These are phyloP conservation scores for Pyrochroa serraticornis DNA, from an alignment of 2,888 invertebrate species.

Conservation along the genomic window DNA sequence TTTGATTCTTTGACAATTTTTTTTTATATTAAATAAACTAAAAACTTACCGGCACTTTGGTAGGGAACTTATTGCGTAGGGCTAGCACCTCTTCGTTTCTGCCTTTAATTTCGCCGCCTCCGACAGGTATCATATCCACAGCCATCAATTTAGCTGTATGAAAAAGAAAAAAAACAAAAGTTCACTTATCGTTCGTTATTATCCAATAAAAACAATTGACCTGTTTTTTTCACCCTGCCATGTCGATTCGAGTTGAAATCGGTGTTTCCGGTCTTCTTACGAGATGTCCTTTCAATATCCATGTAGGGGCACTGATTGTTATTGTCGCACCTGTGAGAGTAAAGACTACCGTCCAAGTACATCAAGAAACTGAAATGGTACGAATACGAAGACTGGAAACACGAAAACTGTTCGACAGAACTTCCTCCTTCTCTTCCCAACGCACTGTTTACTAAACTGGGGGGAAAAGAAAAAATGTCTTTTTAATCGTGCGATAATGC, in stretches of 20 bases:
- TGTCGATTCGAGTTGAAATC: constrained; percentile 43
- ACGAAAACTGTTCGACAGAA: neutral
- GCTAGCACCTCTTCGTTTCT: constrained; percentile 79
- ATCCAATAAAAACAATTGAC: constrained; percentile 35
- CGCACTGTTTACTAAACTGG: too few relatives aligned
- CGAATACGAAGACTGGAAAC: too few relatives aligned
- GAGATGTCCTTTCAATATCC: constrained; percentile 3
- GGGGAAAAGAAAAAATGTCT: too few relatives aligned
- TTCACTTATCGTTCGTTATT: neutral
- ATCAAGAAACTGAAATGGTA: neutral
- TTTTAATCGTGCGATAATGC: too few relatives aligned
- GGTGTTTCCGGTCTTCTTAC: constrained; percentile 41
- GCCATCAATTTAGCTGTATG: constrained; percentile 8
- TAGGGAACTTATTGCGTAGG: constrained; percentile 79
- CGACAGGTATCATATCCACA: neutral
- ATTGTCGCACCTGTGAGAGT: constrained; percentile 37
- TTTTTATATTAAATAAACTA: too few relatives aligned
- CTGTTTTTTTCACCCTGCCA: constrained; percentile 38
- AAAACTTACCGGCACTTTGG: constrained; percentile 77
- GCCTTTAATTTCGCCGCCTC: constrained; percentile 54
- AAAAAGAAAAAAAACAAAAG: neutral
- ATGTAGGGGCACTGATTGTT: constrained; percentile 35
- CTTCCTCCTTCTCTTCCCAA: too few relatives aligned
- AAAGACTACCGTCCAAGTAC: constrained; percentile 15
- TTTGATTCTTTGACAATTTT: too few relatives aligned